Evolutionary conservation across 2,113 vertebrate species (phyloP).

Genomic region (Callocephalon fimbriatum): DNA sequence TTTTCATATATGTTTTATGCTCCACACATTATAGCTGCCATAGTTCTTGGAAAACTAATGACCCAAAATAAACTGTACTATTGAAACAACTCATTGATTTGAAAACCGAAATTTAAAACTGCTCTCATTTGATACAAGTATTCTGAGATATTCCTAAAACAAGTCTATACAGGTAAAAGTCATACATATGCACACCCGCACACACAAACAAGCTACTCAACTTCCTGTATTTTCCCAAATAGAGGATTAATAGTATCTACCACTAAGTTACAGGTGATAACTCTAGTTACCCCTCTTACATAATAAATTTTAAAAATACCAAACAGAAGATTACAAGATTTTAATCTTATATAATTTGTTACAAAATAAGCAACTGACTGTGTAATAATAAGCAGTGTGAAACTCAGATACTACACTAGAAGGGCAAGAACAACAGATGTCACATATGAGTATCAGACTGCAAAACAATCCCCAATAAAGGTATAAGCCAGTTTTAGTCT

Average conservation of each 20-base stretch:
- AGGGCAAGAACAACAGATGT: background rate
- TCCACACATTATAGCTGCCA: background rate
- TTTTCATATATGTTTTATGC: background rate
- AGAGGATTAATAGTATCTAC: background rate
- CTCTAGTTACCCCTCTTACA: background rate
- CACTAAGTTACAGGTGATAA: background rate
- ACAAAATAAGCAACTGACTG: background rate
- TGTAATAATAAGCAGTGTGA: background rate
- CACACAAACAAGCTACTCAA: background rate
- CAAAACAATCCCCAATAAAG: background rate
- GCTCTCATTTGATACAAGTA: background rate
- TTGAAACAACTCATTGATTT: background rate
- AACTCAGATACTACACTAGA: background rate
- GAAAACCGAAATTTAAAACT: background rate
- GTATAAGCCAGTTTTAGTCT: background rate
- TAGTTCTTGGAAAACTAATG: background rate
- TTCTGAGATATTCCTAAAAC: background rate
- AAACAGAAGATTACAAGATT: background rate
- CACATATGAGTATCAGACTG: background rate
- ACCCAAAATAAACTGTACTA: background rate
- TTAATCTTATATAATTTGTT: background rate
- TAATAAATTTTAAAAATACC: background rate
- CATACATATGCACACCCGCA: fast-evolving
- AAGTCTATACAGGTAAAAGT: background rate
- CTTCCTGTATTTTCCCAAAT: background rate